Base-by-base conservation (phyloP, 2,888 invertebrate species). In the Lordiphosa andalusiaca region DNA sequence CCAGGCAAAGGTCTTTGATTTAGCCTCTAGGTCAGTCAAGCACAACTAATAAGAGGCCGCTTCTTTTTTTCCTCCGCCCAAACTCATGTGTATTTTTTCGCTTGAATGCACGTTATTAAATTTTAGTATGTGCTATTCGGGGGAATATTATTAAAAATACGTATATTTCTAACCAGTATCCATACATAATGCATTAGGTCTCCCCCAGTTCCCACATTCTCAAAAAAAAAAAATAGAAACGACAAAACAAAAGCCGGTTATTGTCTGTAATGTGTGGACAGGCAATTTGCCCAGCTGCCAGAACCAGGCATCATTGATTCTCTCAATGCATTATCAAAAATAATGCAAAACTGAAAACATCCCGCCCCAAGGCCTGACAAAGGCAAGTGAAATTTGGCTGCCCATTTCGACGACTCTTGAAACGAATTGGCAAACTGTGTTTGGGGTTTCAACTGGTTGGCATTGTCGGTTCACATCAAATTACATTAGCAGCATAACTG, bases 11-110 rank as follows among this genome's bases (percentile, higher is more conserved):
- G 60, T 63, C 74, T 73, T 81, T 84, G 82, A 84, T 77, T 84
- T 77, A 58, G 71, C 74, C 71, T 56, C 19, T 52, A 61, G 84
- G 82, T 81, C 81, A 80, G 69, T 71, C 60, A 76, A 76, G 84
- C 84, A 66, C 65, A 65, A 66, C 59, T 70, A 67, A 70, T 70
- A 53, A 70, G 66, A 50, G 77, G 49, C 58, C 13, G 23, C 42
- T 56, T 42, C 42, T 56, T 42, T 42, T 50, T 53, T 46, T 30
- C 23, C 30, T 16, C 41, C 37, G 19, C 7, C 36, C 53, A n/a
- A 47, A 64, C 30, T 30, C 30, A 42, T 73, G 63, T 76, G 48
- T 52, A 80, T 44, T 67, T 59, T 19, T 51, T 25, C 69, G 76
- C 67, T 60, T 60, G 47, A 73, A 60, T 69, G 77, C 66, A 69